Conservation (phyloP, 2,888 invertebrate genomes). For the Tineola bisselliella region DNA sequence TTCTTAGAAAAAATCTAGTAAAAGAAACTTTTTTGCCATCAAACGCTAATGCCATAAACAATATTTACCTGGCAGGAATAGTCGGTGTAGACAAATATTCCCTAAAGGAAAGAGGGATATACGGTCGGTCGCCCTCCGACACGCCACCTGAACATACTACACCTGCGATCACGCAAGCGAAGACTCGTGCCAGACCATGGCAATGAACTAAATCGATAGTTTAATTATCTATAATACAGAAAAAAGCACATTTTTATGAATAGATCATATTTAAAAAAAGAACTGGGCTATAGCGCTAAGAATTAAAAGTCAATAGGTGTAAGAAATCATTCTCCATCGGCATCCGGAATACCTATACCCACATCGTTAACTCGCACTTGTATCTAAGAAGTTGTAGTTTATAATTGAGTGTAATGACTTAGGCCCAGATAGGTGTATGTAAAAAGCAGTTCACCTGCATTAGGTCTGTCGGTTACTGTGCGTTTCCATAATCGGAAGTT, state of each 20-base stretch:
- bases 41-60: no score
- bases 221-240: background rate
- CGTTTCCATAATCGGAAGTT: constrained; percentile 8
- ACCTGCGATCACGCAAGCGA: constrained; percentile 20
- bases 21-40: no score
- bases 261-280: no score
- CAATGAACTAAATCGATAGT: constrained; percentile 1
- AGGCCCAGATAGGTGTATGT: constrained; percentile 45
- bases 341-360: background rate
- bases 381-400: background rate
- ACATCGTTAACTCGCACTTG: background rate
- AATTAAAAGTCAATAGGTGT: background rate
- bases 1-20: no score
- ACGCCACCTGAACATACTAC: constrained; percentile 31
- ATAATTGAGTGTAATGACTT: constrained; percentile 41
- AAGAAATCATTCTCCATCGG: background rate
- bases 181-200: constrained; percentile 18
- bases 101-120: constrained; percentile 25
- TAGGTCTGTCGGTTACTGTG: constrained; percentile 14
- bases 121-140: constrained; percentile 41
- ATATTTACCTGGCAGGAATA: background rate
- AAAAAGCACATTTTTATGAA: background rate
- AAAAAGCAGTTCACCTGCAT: constrained; percentile 38
- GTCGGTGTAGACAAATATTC: background rate
- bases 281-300: no score